phyloP scores from a whole-genome alignment of 1,140 invertebrate genomes.

The Parapsyche elsis region DNA sequence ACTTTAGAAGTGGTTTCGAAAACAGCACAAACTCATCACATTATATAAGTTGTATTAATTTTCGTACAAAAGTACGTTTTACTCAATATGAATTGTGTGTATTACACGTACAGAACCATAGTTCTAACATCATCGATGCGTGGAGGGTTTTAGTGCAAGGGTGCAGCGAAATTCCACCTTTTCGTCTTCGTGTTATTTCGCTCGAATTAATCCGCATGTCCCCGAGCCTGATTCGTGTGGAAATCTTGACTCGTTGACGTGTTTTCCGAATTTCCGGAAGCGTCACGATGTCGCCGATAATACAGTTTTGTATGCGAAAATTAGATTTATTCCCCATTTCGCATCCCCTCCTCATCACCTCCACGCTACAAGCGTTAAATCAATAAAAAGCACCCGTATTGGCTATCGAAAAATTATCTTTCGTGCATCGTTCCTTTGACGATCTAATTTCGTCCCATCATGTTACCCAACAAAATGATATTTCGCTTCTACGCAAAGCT shows the following conservation, averaged over 20 bases:
- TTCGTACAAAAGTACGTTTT: too few species aligned
- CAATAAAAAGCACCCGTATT: conserved; percentile 48
- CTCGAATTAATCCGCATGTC: conserved; percentile 43
- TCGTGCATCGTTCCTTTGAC: neutral
- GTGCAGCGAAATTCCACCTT: neutral
- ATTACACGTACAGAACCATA: too few species aligned
- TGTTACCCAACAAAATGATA: too few species aligned
- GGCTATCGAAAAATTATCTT: conserved; percentile 31
- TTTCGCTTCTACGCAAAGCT: too few species aligned
- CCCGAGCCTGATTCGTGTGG: neutral
- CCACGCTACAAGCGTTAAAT: conserved; percentile 35
- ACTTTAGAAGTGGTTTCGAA: too few species aligned
- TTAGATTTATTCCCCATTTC: conserved; percentile 51
- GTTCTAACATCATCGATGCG: too few species aligned
- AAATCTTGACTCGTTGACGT: conserved; percentile 6
- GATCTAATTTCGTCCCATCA: too few species aligned
- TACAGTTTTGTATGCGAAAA: conserved; percentile 48
- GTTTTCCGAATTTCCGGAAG: conserved; percentile 33
- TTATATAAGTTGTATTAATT: too few species aligned
- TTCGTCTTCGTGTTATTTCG: conserved; percentile 45
- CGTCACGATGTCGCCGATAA: conserved; percentile 33
- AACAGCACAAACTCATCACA: too few species aligned
- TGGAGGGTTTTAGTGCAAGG: neutral
- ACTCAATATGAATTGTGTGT: too few species aligned
- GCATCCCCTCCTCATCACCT: neutral